Percentiles rank a stretch among this genome's conserved stretches.
Evolutionary conservation across 2,797 vertebrate genomes (phyloP).

Genomic region (Catamblyrhynchus diadema): DNA sequence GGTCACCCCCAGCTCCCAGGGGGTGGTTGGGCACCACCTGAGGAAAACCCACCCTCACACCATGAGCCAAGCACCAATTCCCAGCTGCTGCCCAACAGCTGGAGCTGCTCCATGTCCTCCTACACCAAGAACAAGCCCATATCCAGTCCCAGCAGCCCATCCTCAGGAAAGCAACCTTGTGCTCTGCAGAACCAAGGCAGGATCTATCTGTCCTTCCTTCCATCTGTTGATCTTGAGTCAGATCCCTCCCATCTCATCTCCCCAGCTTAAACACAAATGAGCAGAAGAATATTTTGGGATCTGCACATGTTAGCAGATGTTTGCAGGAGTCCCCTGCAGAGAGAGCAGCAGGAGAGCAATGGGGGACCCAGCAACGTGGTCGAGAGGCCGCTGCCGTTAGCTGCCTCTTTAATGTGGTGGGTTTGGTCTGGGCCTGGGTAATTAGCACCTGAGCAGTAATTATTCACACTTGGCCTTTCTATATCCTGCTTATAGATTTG

Average conservation of each 20-base stretch:
- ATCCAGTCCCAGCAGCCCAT: background rate
- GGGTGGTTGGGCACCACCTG: rapidly evolving
- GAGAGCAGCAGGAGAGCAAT: background rate
- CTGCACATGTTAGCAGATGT: background rate
- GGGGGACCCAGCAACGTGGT: background rate
- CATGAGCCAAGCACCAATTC: background rate
- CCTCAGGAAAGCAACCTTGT: background rate
- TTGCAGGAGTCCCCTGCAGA: background rate
- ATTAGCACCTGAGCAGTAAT: slow-evolving; percentile 38
- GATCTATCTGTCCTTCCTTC: background rate
- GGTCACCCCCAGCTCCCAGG: background rate
- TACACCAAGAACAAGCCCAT: background rate
- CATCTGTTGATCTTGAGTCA: background rate
- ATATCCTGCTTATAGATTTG: background rate
- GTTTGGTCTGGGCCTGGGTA: slow-evolving; percentile 9
- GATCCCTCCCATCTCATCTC: background rate
- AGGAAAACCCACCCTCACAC: background rate
- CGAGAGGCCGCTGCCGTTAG: rapidly evolving
- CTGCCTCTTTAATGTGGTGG: background rate
- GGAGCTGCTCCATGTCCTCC: background rate
- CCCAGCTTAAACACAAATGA: rapidly evolving
- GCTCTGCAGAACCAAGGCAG: background rate
- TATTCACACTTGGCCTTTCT: slow-evolving; percentile 44
- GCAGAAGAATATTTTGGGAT: background rate
- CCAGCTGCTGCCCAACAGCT: no score